Evolutionary conservation across 2,888 invertebrate species (phyloP), one percentile per base, ranked within the genome.

Genomic region (Notodonta ziczac): DNA sequence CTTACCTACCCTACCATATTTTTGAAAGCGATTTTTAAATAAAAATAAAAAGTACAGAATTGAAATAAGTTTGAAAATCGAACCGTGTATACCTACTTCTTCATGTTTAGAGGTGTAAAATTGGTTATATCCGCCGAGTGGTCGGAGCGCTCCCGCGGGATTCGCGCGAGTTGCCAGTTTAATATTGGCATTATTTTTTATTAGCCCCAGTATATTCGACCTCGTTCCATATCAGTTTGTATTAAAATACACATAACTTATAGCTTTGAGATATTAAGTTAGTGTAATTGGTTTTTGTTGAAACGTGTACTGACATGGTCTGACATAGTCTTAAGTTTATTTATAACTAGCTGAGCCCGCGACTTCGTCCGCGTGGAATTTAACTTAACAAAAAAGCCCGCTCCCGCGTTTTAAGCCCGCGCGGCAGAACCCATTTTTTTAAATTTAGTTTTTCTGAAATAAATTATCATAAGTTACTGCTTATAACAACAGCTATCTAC

Each of bases 131-230:
- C 58, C 71, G 70, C 68, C 71, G 76, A 72, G 73, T 74, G 78
- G 75, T 65, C 64, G 67, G 67, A 73, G 63, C 67, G 65, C 65
- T 74, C 87, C 79, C 81, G 57, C 44, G 83, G 84, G 86, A 74
- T 59, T 56, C 70, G 62, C 73, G 74, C 69, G 73, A 71, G 83
- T 75, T 78, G 70, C 77, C 78, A 72, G 77, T 83, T 87, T 86
- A 83, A 85, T 85, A 83, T 81, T 74, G 81, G 77, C 81, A 79
- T 87, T 83, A 83, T 80, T 85, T 87, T 88, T 89, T 88, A 87
- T 86, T 82, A 78, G 70, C 70, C 63, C 68, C 76, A 67, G 76
- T 82, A 82, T 82, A 81, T 82, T 80, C 63, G 65, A 65, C 66
- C 63, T 69, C 69, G 66, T 76, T 72, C 76, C 72, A 80, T 83